Conservation (phyloP, 2,113 vertebrate species). For the Syngnathoides biaculeatus region DNA sequence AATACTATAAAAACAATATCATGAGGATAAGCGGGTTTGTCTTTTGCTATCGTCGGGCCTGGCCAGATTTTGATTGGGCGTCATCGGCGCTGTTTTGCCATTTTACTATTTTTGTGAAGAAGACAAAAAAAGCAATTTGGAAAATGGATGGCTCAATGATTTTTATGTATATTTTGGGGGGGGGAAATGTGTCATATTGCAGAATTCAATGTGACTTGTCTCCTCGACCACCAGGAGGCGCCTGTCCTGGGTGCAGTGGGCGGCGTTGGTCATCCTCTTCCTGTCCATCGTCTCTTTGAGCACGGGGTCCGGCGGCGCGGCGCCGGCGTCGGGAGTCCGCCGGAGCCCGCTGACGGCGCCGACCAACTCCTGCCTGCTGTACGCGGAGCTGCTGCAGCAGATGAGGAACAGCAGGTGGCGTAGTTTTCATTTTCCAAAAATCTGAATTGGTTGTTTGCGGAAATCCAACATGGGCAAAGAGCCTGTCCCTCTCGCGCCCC, state of each 20-base stretch:
- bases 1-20: no score
- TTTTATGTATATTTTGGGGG: no score
- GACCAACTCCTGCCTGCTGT: slow-evolving; percentile 85
- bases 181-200: no score
- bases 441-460: no score
- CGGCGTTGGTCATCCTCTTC: slow-evolving; percentile 87
- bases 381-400: slow-evolving; percentile 62
- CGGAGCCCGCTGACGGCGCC: slow-evolving; percentile 73
- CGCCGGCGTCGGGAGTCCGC: slow-evolving; percentile 77
- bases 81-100: background rate
- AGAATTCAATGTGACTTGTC: background rate
- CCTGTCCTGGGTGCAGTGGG: slow-evolving; percentile 92
- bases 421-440: no score
- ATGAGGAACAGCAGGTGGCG: slow-evolving; percentile 66
- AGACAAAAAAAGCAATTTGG: background rate
- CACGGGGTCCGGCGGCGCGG: slow-evolving; percentile 69
- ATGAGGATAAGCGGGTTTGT: no score
- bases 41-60: no score
- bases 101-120: background rate
- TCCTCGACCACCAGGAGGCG: slow-evolving; percentile 73
- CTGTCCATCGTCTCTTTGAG: slow-evolving; percentile 89
- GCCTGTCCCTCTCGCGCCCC: background rate
- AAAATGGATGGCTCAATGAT: no score
- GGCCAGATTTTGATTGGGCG: no score
- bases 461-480: no score